A percentile compares a stretch with the other conserved stretches of the same genome.
These are phyloP conservation scores for Drosophila mulleri DNA, from an alignment of 2,888 invertebrate genomes.

Conservation along the genomic window DNA sequence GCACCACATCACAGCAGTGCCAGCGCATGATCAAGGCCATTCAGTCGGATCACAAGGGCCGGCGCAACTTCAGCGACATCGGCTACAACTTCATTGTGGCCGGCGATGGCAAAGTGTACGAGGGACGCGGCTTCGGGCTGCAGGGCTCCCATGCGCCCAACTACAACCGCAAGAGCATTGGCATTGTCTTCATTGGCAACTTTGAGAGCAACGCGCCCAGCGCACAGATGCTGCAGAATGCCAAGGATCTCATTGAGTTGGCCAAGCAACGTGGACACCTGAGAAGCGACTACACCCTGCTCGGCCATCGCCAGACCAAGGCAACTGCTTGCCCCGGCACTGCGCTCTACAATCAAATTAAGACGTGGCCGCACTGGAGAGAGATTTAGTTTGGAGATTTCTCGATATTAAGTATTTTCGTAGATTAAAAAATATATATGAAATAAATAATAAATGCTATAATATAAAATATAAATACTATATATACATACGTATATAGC, in stretches of 20 bases:
- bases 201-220: slow-evolving; percentile 86
- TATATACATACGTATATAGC: too few relatives aligned
- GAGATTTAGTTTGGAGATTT: slow-evolving; percentile 25
- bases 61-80: slow-evolving; percentile 88
- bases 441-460: not conserved
- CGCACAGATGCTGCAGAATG: slow-evolving; percentile 87
- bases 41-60: slow-evolving; percentile 88
- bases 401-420: not conserved
- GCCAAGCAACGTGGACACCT: slow-evolving; percentile 88
- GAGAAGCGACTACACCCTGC: slow-evolving; percentile 86
- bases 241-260: slow-evolving; percentile 87
- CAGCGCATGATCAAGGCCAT: slow-evolving; percentile 87
- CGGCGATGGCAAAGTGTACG: slow-evolving; percentile 89
- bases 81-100: slow-evolving; percentile 91
- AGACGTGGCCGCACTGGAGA: slow-evolving; percentile 87
- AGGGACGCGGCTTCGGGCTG: slow-evolving; percentile 89
- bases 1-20: slow-evolving; percentile 86
- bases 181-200: slow-evolving; percentile 89
- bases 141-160: slow-evolving; percentile 90
- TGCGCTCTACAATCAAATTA: slow-evolving; percentile 87
- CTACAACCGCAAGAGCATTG: slow-evolving; percentile 89
- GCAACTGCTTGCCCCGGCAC: slow-evolving; percentile 89
- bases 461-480: too few relatives aligned
- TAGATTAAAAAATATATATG: not conserved
- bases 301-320: slow-evolving; percentile 88